Evolutionary conservation across 2,113 vertebrate species (phyloP).

Genomic region (Clarias batrachus): DNA sequence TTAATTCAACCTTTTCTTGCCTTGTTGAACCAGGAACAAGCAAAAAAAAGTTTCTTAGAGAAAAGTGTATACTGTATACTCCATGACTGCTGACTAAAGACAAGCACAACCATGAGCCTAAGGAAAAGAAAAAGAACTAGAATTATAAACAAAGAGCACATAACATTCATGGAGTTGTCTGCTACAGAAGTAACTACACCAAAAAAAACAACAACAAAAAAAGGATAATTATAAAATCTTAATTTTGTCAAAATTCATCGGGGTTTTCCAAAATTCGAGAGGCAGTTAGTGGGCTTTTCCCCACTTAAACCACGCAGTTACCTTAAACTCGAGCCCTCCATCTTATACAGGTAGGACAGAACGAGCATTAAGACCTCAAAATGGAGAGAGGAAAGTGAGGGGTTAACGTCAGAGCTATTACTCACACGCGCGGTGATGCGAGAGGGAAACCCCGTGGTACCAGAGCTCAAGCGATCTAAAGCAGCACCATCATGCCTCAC

Average conservation of each 20-base stretch:
- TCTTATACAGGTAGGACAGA: constrained; percentile 55
- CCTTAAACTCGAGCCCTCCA: constrained; percentile 57
- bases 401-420: constrained; percentile 62
- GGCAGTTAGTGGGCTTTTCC: constrained; percentile 48
- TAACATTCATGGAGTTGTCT: neutral
- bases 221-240: neutral
- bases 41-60: neutral
- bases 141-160: neutral
- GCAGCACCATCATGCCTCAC: constrained; percentile 38
- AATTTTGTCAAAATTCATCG: neutral
- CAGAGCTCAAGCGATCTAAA: constrained; percentile 36
- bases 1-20: neutral
- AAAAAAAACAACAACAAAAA: neutral
- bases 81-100: neutral
- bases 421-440: constrained; percentile 72
- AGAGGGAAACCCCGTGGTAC: constrained; percentile 71
- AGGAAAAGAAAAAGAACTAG: neutral
- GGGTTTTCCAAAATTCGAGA: constrained; percentile 46
- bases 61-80: too few relatives aligned
- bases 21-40: neutral
- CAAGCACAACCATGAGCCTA: neutral
- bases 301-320: constrained; percentile 46
- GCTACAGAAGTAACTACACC: neutral
- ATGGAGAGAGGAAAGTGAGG: constrained; percentile 65
- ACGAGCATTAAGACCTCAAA: constrained; percentile 49